Evolutionary conservation across 2,797 vertebrate species (phyloP).

Genomic region (Emys orbicularis): DNA sequence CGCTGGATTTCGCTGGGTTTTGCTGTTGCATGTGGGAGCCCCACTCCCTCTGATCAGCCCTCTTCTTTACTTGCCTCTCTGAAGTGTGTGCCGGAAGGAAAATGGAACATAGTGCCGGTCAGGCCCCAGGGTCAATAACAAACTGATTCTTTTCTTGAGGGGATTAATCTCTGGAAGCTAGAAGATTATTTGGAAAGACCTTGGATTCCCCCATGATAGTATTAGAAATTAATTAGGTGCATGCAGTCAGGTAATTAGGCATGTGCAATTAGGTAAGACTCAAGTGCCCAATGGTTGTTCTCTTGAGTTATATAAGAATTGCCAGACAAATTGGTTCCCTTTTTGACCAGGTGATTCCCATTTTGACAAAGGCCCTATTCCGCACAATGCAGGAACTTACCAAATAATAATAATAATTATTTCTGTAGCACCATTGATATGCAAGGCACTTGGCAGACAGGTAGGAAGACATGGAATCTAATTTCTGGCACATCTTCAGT

Average conservation of each 20-base stretch:
- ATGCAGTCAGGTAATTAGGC: conserved; percentile 48
- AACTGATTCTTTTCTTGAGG: conserved; percentile 26
- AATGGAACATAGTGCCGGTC: background rate
- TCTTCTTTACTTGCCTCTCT: conserved; percentile 18
- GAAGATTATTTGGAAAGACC: conserved; percentile 57
- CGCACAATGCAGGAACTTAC: background rate
- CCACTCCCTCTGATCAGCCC: background rate
- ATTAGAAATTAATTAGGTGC: conserved; percentile 54
- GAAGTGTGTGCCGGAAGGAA: background rate
- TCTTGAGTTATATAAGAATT: conserved; percentile 2
- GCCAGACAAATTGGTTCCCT: conserved; percentile 9
- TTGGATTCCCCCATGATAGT: conserved; percentile 44
- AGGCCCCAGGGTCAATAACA: background rate
- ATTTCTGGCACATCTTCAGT: background rate
- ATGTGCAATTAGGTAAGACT: conserved; percentile 39
- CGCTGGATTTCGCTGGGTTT: background rate
- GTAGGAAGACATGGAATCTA: background rate
- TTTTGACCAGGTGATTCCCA: conserved; percentile 15
- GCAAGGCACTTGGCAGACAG: background rate
- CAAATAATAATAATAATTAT: background rate
- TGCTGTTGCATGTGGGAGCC: background rate
- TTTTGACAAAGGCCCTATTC: background rate
- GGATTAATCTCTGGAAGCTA: background rate
- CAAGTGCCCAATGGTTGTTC: conserved; percentile 5
- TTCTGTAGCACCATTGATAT: background rate